Base-by-base conservation (phyloP, 2,888 invertebrate species). In the Tipula unca region DNA sequence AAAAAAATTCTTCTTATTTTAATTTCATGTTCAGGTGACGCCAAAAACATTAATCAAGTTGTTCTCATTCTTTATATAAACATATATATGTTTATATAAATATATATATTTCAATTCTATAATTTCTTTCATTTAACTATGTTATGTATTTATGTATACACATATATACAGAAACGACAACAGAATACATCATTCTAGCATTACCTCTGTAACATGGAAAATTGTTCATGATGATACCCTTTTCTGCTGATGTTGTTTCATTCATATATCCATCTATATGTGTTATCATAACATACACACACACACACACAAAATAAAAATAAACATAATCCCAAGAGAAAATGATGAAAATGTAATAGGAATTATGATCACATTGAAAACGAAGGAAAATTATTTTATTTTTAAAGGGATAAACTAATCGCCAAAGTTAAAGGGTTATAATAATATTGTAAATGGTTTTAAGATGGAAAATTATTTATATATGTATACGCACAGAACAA, bases 21-120 rank as follows among this genome's bases (percentile, higher is more conserved):
- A 69, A 69, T 69, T 84, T 86, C 84, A 86, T 86, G 85, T 86
- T 86, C 85, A 86, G 85, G 85, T 86, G 85, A 84, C 85, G 84
- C 85, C 84, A 84, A 86, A 29, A 86, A 54, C 85, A 86, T 86
- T 86, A 86, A 86, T 86, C 85, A 86, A 86, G 84, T 85, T 20
- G 17, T 82, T 83, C 85, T 82, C n/a, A 25, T 83, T 39, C 82
- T 32, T 48, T 84, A 83, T 32, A n/a, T 17, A 10, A 4, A 82
- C 4, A 48, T 82, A 10, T 29, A 8, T 13, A 8, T 82, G 6
- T 36, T 36, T 36, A 10, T 36, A 8, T 10, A 39, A 6, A 6
- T 32, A 39, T 13, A 39, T 39, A 39, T 10, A 39, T 25, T 82
- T 29, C 14, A 82, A 29, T 82, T 82, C 82, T 82, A 82, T 29